Evolutionary conservation across 2,797 vertebrate genomes (phyloP), one percentile per base, ranked within the genome.

Genomic region (Rhinella marina): DNA sequence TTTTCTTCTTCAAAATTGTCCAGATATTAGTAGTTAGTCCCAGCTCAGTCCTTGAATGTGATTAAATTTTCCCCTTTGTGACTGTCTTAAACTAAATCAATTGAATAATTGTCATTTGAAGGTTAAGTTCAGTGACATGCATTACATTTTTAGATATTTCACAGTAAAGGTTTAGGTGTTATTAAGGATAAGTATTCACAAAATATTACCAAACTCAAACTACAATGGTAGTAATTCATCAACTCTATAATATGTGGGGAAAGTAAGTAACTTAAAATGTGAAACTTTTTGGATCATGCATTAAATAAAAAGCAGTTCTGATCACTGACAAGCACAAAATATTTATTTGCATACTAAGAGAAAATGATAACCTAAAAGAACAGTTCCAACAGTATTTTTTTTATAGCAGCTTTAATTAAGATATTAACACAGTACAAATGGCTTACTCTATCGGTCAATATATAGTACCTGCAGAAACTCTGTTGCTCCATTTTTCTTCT

Each of bases 101-200:
- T 77, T 64, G 56, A 59, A 76, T 85, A 78, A 77, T 85, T 75
- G 52, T 85, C 32, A 85, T 77, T 23, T 64, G 56, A 76, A 76
- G 84, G 73, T 85, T 48, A 85, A 77, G 84, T 76, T 85, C 73
- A 85, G 12, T 62, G 61, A 85, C 78, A n/a, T 85, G 73, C 19
- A 23, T 78, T 25, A 52, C 72, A 85, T 77, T 77, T 85, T 72
- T 66, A 57, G 6, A 82, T 82, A 14, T 29, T 57, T 52, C n/a
- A 83, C 62, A 70, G 21, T 54, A 83, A 83, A 70, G 29, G 64
- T 83, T 83, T 25, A 56, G 27, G 25, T 56, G 50, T 83, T 70
- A 21, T 70, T 56, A 70, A 54, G 50, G 12, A 64, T 23, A 64
- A 70, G 50, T 70, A 57, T 83, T 82, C 29, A 11, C 72, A 48